These are phyloP conservation scores for Meteorus colon DNA, from an alignment of 2,888 invertebrate species.

Conservation along the genomic window DNA sequence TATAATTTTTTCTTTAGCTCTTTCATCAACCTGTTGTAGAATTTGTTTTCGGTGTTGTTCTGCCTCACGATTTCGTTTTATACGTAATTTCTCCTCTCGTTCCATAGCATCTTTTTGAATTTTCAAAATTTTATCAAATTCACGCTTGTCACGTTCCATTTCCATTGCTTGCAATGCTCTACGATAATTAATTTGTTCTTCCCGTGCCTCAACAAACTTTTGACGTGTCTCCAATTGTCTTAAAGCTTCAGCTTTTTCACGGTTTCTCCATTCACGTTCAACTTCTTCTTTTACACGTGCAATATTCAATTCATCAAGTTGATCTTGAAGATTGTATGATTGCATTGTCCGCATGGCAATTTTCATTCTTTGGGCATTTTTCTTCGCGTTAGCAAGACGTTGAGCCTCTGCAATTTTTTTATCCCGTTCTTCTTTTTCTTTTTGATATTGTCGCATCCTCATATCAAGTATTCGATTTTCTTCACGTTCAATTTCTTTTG, in stretches of 20 bases:
- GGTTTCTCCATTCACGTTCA: conserved; percentile 81
- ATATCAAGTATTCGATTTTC: conserved; percentile 80
- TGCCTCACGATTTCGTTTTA: conserved; percentile 71
- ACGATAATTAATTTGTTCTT: conserved; percentile 77
- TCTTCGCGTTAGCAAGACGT: conserved; percentile 76
- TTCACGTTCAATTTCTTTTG: conserved; percentile 79
- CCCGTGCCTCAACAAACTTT: conserved; percentile 75
- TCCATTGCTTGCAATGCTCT: conserved; percentile 80
- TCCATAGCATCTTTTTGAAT: conserved; percentile 76
- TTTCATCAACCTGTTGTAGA: conserved; percentile 81
- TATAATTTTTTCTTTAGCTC: conserved; percentile 79
- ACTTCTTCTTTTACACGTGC: conserved; percentile 77
- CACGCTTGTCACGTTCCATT: conserved; percentile 79
- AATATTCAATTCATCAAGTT: conserved; percentile 76
- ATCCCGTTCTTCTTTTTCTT: conserved; percentile 78
- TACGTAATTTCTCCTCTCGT: conserved; percentile 74
- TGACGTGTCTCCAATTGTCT: conserved; percentile 76
- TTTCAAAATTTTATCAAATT: conserved; percentile 77
- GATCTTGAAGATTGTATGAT: conserved; percentile 68
- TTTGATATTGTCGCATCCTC: conserved; percentile 79
- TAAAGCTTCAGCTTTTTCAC: conserved; percentile 78
- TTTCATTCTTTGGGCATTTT: conserved; percentile 76
- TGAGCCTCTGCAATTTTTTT: conserved; percentile 76
- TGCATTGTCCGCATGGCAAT: conserved; percentile 60
- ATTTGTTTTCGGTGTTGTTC: conserved; percentile 78